Evolutionary conservation across 1,140 invertebrate genomes (phyloP), one percentile per base, ranked within the genome.

Genomic region (Tetraneura akinire): DNA sequence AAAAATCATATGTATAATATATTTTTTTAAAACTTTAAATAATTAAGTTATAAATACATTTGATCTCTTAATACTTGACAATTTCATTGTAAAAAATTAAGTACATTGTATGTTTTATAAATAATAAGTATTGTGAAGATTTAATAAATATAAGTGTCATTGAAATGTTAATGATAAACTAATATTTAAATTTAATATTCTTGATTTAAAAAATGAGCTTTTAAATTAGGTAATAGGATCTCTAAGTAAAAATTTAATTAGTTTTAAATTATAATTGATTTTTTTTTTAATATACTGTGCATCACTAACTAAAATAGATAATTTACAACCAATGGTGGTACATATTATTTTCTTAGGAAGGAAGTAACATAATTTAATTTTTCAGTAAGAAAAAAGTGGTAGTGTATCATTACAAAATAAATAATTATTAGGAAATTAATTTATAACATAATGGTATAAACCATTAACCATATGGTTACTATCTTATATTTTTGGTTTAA

Each of bases 241-340:
- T n/a, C n/a, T n/a, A n/a, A n/a, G n/a, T n/a, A n/a, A n/a, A n/a
- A n/a, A 45, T 1, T 18, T 23, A 68, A 13, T 16, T 45, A 68
- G 21, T 9, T 11, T 70, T 47, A 70, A 45, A 23, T 49, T 13
- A 47, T 16, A 18, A 45, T 70, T 70, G 13, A 26, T 49, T 2
- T 70, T 26, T 76, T n/a, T n/a, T 60, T 16, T 9, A 37, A 76
- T 45, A 23, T 42, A 76, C 73, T 76, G 73, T 76, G 73, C 73
- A 45, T 76, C 29, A 76, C 13, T 60, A 29, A 55, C 29, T 13
- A 53, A 37, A 9, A 37, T 47, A 49, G 66, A 47, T 26, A 23
- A 70, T 18, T 70, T 8, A 26, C 6, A 26, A 26, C 26, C 21
- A 16, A 21, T 70, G 42, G 66, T 70, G 66, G 23, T 26, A 14